Conservation (phyloP, 2,113 vertebrate species). For the Phalacrocorax carbo region DNA sequence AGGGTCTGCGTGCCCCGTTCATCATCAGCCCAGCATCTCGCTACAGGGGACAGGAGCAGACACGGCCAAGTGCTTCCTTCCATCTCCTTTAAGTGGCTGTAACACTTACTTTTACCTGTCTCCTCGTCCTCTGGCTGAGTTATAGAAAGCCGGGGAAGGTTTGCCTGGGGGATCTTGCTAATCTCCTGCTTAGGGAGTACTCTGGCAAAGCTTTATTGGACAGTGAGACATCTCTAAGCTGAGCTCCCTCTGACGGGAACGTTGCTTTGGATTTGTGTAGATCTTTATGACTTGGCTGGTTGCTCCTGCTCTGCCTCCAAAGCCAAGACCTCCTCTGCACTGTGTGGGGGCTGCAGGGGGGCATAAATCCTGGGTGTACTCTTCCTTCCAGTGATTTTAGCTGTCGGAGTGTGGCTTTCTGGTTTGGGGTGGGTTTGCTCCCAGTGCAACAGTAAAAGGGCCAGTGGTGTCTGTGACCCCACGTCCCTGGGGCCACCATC, state of each 20-base stretch:
- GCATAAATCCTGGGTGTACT: background rate
- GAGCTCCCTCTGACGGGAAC: background rate
- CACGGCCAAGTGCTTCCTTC: background rate
- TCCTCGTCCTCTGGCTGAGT: background rate
- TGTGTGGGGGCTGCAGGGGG: rapidly evolving
- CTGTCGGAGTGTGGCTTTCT: rapidly evolving
- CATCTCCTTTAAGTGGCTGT: background rate
- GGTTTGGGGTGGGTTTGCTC: background rate
- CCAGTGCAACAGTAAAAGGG: background rate
- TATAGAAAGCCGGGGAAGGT: background rate
- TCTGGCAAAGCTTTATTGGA: background rate
- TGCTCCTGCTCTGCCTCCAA: background rate
- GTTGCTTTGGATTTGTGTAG: background rate
- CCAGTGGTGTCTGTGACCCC: rapidly evolving
- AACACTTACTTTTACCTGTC: background rate
- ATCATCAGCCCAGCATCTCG: background rate
- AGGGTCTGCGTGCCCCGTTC: background rate
- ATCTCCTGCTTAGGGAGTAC: background rate
- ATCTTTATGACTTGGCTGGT: background rate
- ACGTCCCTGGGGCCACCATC: background rate
- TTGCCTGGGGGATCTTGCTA: background rate
- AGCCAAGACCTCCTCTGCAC: background rate
- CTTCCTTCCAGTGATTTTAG: background rate
- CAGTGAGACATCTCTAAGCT: background rate
- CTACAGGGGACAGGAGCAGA: background rate